Percentiles rank a stretch among this genome's conserved stretches.
phyloP scores from a whole-genome alignment of 2,113 vertebrate genomes.

The Corydoras sp. region DNA sequence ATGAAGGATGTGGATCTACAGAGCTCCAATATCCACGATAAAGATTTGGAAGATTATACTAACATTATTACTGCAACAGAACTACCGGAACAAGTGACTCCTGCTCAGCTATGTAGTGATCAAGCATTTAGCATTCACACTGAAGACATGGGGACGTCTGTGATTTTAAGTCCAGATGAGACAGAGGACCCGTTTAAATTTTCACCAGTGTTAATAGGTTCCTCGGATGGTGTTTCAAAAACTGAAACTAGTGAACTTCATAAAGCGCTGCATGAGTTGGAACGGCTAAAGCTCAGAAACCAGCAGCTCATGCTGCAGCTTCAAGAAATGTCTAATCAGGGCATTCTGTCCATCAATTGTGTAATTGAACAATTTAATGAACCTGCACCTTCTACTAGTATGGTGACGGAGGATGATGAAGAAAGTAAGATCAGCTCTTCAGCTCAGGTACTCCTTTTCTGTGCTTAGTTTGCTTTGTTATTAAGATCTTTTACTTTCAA shows the following conservation, averaged over 20 bases:
- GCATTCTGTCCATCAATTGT: background rate
- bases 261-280: no score
- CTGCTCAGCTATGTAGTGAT: background rate
- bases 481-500: no score
- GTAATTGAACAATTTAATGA: background rate
- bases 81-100: background rate
- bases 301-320: background rate
- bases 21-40: background rate
- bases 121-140: background rate
- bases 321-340: background rate
- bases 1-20: no score
- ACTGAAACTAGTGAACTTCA: no score
- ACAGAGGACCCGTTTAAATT: background rate
- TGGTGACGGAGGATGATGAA: no score
- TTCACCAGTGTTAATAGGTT: background rate
- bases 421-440: no score
- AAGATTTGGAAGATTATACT: background rate
- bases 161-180: background rate
- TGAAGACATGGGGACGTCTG: background rate
- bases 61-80: background rate
- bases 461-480: no score
- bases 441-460: no score
- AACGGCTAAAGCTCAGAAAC: no score
- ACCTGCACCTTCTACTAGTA: background rate
- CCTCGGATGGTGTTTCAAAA: no score